Conservation (phyloP, 2,888 invertebrate genomes). For the Coremacera marginata region DNA sequence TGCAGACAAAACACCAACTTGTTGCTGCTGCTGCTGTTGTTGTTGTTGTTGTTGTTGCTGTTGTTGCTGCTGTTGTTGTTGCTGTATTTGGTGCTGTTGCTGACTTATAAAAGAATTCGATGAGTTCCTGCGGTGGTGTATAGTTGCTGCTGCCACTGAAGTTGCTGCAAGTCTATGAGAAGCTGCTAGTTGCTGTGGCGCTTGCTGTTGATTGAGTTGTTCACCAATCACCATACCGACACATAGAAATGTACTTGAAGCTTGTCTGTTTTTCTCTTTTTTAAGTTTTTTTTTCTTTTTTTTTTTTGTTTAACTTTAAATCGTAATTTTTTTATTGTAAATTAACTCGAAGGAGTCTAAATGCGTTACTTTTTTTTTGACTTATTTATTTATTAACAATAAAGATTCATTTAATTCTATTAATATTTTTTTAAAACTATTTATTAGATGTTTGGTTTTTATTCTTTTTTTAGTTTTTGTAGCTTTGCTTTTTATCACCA, state of each 20-base stretch:
- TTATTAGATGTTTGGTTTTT: neutral
- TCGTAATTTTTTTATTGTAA: neutral
- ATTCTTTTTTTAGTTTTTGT: neutral
- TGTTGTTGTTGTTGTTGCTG: slow-evolving; percentile 38
- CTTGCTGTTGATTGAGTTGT: slow-evolving; percentile 53
- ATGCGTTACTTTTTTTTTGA: neutral
- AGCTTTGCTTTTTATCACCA: slow-evolving; percentile 21
- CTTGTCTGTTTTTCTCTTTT: slow-evolving; percentile 16
- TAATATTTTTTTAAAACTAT: neutral
- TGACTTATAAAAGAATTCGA: slow-evolving; percentile 38
- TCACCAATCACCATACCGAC: slow-evolving; percentile 47
- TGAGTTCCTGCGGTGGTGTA: slow-evolving; percentile 40
- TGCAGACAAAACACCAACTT: slow-evolving; percentile 28
- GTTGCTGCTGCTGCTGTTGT: slow-evolving; percentile 40
- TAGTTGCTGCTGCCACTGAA: slow-evolving; percentile 62
- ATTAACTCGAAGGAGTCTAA: neutral
- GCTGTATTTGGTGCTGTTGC: slow-evolving; percentile 40
- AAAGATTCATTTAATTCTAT: neutral
- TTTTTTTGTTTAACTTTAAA: neutral
- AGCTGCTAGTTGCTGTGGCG: slow-evolving; percentile 52
- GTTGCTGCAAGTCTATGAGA: slow-evolving; percentile 30
- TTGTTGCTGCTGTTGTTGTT: slow-evolving; percentile 34
- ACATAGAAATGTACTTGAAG: slow-evolving; percentile 5
- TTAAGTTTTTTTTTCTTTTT: neutral
- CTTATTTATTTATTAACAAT: neutral